Evolutionary conservation across 2,797 vertebrate species (phyloP).

Genomic region (Ctenosaura bakeri): DNA sequence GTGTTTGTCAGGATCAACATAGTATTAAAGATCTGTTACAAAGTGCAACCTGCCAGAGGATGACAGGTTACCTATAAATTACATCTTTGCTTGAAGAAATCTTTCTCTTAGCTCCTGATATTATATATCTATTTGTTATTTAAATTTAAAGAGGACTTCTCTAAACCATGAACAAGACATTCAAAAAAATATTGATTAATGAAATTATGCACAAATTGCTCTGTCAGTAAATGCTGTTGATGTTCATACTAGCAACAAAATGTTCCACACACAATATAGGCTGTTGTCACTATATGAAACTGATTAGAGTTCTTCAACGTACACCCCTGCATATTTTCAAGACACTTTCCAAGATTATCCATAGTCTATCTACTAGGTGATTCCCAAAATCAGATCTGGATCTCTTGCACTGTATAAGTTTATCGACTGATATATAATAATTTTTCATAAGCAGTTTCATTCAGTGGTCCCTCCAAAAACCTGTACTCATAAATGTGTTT

Average conservation of each 20-base stretch:
- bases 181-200: slow-evolving; percentile 31
- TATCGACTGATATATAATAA: background rate
- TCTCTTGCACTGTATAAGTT: slow-evolving; percentile 11
- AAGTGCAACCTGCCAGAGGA: slow-evolving; percentile 20
- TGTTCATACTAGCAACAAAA: background rate
- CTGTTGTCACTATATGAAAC: slow-evolving; percentile 14
- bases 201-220: slow-evolving; percentile 38
- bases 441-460: slow-evolving; percentile 49
- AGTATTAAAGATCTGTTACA: slow-evolving; percentile 59
- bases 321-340: background rate
- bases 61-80: slow-evolving; percentile 63
- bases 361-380: slow-evolving; percentile 20
- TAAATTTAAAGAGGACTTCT: slow-evolving; percentile 25
- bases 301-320: slow-evolving; percentile 30
- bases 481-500: slow-evolving; percentile 11
- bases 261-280: slow-evolving; percentile 6
- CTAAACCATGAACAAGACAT: slow-evolving; percentile 42
- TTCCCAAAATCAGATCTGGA: background rate
- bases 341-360: background rate
- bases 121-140: slow-evolving; percentile 57
- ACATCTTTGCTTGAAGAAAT: slow-evolving; percentile 56
- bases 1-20: slow-evolving; percentile 57
- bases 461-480: background rate
- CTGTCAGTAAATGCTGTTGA: background rate
- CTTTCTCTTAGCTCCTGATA: slow-evolving; percentile 58